Conservation (phyloP, 1,140 invertebrate genomes). For the Trachelipus rathkii region DNA sequence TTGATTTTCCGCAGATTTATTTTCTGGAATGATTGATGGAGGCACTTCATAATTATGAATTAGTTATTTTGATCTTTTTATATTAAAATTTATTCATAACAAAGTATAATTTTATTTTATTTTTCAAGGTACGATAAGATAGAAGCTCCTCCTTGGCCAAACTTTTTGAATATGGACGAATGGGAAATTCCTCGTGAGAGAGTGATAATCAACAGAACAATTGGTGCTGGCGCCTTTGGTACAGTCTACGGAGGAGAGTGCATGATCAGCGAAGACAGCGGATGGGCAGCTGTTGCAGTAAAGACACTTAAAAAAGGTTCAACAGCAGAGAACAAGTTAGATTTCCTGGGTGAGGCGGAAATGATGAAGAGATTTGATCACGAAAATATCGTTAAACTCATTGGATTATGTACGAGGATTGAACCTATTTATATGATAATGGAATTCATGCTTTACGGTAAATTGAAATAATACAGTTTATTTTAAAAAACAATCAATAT, state of each 20-base stretch:
- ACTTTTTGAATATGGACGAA: slow-evolving; percentile 64
- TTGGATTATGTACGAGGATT: slow-evolving; percentile 74
- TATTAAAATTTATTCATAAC: background rate
- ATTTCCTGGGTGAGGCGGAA: slow-evolving; percentile 87
- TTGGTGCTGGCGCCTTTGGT: slow-evolving; percentile 86
- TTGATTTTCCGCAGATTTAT: too few relatives aligned
- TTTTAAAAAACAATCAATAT: too few relatives aligned
- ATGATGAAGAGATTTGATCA: slow-evolving; percentile 89
- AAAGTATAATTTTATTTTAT: background rate
- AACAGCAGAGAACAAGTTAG: slow-evolving; percentile 78
- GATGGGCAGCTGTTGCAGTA: slow-evolving; percentile 66
- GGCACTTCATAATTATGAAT: background rate
- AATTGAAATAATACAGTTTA: slow-evolving; percentile 47
- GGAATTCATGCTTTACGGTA: slow-evolving; percentile 89
- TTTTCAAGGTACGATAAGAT: background rate
- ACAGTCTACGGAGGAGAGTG: slow-evolving; percentile 80
- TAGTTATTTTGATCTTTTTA: background rate
- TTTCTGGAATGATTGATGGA: too few relatives aligned
- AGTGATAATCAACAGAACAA: slow-evolving; percentile 81
- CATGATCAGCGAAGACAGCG: slow-evolving; percentile 47
- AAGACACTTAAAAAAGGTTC: slow-evolving; percentile 83
- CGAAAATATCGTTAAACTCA: slow-evolving; percentile 78
- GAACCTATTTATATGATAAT: slow-evolving; percentile 85
- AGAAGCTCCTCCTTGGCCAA: background rate
- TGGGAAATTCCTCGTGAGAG: slow-evolving; percentile 80